phyloP scores from a whole-genome alignment of 2,797 vertebrate genomes.

The Tympanoctomys barrerae region DNA sequence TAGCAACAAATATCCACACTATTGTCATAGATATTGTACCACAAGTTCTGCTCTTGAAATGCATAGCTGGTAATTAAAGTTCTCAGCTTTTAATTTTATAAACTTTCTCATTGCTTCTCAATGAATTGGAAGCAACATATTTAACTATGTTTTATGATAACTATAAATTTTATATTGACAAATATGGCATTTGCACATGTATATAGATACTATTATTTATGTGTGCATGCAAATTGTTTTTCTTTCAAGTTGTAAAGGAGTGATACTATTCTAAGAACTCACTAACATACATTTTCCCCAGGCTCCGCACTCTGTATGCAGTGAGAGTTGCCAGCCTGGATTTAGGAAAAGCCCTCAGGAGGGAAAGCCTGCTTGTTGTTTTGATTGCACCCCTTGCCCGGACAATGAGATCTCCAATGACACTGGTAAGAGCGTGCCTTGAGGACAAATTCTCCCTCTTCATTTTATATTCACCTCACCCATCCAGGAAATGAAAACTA shows the following conservation, averaged over 20 bases:
- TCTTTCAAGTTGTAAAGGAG: background rate
- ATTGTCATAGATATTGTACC: fast-evolving
- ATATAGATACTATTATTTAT: background rate
- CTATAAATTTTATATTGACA: background rate
- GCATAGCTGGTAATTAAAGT: fast-evolving
- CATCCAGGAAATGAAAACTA: background rate
- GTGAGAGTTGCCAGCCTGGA: background rate
- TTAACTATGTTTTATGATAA: too few relatives aligned
- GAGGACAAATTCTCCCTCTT: background rate
- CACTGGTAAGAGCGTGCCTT: background rate
- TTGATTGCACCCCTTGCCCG: background rate
- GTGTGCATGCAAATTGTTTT: background rate
- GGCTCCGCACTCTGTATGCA: background rate
- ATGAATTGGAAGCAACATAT: background rate
- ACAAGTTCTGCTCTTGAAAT: too few relatives aligned
- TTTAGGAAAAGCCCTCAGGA: background rate
- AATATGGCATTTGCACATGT: background rate
- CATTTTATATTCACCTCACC: background rate
- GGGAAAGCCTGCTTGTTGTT: background rate
- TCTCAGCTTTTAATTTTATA: background rate
- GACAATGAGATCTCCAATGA: background rate
- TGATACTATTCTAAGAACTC: too few relatives aligned
- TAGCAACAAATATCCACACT: background rate
- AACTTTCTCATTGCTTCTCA: background rate
- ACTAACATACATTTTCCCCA: background rate